Conservation (phyloP, 2,888 invertebrate genomes). For the Sarcophaga subvicina region DNA sequence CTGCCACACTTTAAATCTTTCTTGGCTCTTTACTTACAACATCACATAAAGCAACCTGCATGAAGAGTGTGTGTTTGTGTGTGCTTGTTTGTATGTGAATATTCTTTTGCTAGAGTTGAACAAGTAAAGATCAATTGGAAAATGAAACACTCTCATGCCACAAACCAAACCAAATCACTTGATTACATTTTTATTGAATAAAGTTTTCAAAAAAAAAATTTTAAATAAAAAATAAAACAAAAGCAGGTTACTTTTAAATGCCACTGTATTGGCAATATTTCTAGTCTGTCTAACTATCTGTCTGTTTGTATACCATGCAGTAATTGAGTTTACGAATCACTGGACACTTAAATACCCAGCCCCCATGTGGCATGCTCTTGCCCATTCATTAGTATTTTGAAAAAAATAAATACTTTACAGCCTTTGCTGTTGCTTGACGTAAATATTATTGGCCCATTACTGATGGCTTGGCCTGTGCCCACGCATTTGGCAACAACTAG, state of each 20-base stretch:
- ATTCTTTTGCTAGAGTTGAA: constrained; percentile 13
- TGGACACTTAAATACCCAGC: neutral
- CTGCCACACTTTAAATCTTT: constrained; percentile 57
- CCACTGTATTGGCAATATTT: neutral
- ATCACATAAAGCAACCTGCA: constrained; percentile 12
- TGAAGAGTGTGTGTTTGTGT: neutral
- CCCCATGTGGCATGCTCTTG: neutral
- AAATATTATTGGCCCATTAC: constrained; percentile 18
- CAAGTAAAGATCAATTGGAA: constrained; percentile 51
- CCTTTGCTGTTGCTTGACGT: constrained; percentile 39
- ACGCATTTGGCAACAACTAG: constrained; percentile 22
- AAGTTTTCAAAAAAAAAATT: neutral
- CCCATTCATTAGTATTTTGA: neutral
- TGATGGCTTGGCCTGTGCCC: constrained; percentile 12
- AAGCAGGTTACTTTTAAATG: constrained; percentile 9
- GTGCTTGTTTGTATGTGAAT: neutral
- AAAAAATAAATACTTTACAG: neutral
- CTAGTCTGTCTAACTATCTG: neutral
- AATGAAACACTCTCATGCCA: neutral
- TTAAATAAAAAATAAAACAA: constrained; percentile 20
- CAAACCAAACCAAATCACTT: constrained; percentile 17
- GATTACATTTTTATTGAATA: constrained; percentile 13
- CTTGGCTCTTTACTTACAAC: constrained; percentile 26
- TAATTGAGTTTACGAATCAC: neutral
- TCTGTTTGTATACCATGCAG: neutral